Evolutionary conservation across 1,140 invertebrate species (phyloP), one percentile per base, ranked within the genome.

Genomic region (Macrostomum lignano): DNA sequence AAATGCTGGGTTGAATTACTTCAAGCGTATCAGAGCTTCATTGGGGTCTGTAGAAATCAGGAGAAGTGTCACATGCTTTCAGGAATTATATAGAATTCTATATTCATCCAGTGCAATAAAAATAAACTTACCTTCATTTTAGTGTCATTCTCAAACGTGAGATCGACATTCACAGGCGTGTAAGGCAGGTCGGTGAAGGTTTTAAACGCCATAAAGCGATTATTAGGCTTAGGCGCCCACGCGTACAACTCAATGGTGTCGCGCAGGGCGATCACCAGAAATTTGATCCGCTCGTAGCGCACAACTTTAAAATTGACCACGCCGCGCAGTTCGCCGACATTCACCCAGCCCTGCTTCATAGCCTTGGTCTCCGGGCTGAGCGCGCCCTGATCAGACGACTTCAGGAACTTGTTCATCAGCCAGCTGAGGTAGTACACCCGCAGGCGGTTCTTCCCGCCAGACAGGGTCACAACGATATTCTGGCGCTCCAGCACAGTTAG

Each of bases 381-480:
- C n/a, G n/a, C n/a, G n/a, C n/a, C n/a, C n/a, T n/a, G n/a, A n/a
- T 3, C 17, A n/a, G 3, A 21, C 13, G 31, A 32, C 13, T 32
- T 32, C 3, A 25, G n/a, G 4, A 32, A n/a, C 11, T 32, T 17
- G 24, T 21, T 32, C 7, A 13, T 17, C 14, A 32, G 11, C 13
- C 31, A 32, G 5, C 23, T n/a, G 5, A 32, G 13, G 4, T 17
- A 3, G 17, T 32, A 32, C 19, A 32, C 23, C 17, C 19, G n/a
- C 11, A 17, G 7, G 24, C 26, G 26, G 19, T 28, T 3, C 19
- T 17, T 28, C 19, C 19, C 19, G 7, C 26, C 26, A 7, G 26
- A 40, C 3, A 34, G 24, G 5, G 23, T 32, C 20, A 26, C 3
- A n/a, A 34, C 4, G n/a, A 34, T 28, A 10, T 17, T 10, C 4